Base-by-base conservation (phyloP, 2,888 invertebrate genomes). In the Steinernema hermaphroditum region DNA sequence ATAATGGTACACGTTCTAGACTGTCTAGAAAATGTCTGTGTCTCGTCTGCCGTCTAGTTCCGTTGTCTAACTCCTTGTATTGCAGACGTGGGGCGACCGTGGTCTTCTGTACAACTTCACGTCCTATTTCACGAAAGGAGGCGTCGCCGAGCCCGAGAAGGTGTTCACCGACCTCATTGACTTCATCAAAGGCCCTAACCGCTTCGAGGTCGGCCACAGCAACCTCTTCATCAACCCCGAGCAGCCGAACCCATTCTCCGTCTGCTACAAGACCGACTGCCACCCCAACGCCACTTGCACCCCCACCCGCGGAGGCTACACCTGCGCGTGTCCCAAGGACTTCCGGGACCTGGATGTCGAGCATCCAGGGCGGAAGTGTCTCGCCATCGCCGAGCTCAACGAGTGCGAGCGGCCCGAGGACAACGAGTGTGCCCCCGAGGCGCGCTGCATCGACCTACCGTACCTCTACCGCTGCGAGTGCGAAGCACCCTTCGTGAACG, bases 101-200 rank as follows among this genome's bases (percentile, higher is more conserved):
- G 68, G 68, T 14, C 74, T 82, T n/a, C 74, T 83, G 32, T 83
- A 78, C 80, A 84, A 84, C 70, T 84, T 81, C 77, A 83, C 83
- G 0, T 74, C 78, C 27, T 76, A 81, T 71, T 81, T 83, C 74
- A 77, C 77, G 46, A 72, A 73, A 9, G 82, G 81, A 50, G 68
- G 75, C 22, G 81, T 81, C 4, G 78, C 76, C 29, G 79, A 79
- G 70, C 82, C 82, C 14, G 41, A 69, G 9, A 72, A 71, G 34
- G 81, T 81, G 9, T 81, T 77, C 77, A 77, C 77, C 14, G 79
- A 80, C 37, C 68, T 81, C 0, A 72, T 80, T 43, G 80, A 81
- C 9, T 82, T 80, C 73, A 82, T 82, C 71, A 68, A 54, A 24
- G 76, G 77, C 68, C 74, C 73, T 57, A 82, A 82, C 74, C 76